Conservation (phyloP, 2,113 vertebrate genomes). For the Rhinolophus sinicus region DNA sequence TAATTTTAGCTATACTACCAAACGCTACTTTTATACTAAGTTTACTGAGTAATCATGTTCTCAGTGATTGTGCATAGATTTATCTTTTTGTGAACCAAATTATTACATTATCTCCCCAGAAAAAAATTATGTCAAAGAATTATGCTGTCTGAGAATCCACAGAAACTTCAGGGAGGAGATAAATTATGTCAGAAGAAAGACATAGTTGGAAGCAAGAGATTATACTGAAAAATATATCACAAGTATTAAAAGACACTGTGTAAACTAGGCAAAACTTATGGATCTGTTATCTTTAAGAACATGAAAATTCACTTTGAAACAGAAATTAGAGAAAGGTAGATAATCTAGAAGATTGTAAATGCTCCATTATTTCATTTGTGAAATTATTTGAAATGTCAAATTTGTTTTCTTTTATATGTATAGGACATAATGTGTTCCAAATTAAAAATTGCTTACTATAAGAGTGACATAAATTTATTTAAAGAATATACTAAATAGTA, state of each 20-base stretch:
- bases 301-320: conserved; percentile 19
- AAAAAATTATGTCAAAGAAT: not conserved
- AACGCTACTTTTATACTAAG: not conserved
- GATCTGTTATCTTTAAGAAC: not conserved
- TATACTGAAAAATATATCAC: not conserved
- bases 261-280: not conserved
- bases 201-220: not conserved
- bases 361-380: not conserved
- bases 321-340: not conserved
- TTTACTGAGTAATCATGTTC: not conserved
- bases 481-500: conserved; percentile 16
- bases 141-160: conserved; percentile 36
- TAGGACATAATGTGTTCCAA: not conserved
- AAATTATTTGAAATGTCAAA: not conserved
- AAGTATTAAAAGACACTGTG: not conserved
- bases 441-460: conserved; percentile 27
- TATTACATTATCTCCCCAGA: not conserved
- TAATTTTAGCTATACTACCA: not conserved
- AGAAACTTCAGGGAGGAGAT: not conserved
- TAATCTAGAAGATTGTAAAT: not conserved
- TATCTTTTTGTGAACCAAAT: not conserved
- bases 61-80: not conserved
- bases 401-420: conserved; percentile 3
- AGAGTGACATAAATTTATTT: not conserved
- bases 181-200: conserved; percentile 4